A percentile compares a stretch with the other conserved stretches of the same genome.
Conservation (phyloP, 2,888 invertebrate genomes). For the Drosophila tripunctata region DNA sequence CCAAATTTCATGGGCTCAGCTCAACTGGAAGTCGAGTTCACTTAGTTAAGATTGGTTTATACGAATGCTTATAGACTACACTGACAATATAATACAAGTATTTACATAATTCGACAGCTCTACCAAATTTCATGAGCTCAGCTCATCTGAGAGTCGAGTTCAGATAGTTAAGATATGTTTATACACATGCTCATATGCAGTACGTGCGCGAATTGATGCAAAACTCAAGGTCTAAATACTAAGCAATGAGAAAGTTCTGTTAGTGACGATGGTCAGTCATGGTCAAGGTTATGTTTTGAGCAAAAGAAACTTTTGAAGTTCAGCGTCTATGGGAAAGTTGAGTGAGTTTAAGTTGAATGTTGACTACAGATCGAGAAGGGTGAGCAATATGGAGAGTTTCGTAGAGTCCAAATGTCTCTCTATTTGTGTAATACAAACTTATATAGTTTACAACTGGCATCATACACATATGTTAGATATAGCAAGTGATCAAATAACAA, state of each 20-base stretch:
- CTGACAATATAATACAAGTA: no score
- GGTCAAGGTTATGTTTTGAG: slow-evolving; percentile 4
- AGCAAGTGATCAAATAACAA: not conserved
- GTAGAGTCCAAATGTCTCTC: no score
- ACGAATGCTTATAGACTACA: not conserved
- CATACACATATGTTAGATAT: not conserved
- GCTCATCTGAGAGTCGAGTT: no score
- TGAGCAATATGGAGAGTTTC: no score
- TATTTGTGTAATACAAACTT: not conserved
- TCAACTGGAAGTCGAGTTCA: not conserved
- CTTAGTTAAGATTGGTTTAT: not conserved
- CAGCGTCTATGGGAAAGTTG: no score
- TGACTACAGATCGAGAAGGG: no score
- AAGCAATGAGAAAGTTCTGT: not conserved
- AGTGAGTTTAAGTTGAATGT: slow-evolving; percentile 1
- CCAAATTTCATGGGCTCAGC: not conserved
- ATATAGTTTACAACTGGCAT: not conserved
- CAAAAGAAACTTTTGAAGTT: not conserved
- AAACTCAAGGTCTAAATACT: not conserved
- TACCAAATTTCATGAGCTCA: no score
- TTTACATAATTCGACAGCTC: no score
- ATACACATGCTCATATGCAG: no score
- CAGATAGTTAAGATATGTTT: no score
- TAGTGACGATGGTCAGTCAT: slow-evolving; percentile 6
- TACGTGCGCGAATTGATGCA: slow-evolving; percentile 6